A percentile compares a stretch with the other conserved stretches of the same genome.
These are phyloP conservation scores for Murina feae DNA, from an alignment of 2,113 vertebrate genomes.

Conservation along the genomic window DNA sequence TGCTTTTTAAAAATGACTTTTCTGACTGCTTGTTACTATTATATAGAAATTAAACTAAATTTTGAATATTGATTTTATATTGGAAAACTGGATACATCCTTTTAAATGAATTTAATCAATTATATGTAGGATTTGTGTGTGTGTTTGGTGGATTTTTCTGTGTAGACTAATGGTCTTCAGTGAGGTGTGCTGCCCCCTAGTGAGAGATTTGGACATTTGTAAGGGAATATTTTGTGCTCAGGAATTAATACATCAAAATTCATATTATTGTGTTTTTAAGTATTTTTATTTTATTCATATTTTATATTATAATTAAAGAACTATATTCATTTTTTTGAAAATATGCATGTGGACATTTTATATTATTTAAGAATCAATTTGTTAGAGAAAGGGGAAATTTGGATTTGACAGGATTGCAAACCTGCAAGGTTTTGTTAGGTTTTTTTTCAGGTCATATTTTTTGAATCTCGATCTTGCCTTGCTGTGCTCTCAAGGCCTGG, in stretches of 20 bases:
- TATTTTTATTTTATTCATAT: neutral
- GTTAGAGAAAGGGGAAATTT: neutral
- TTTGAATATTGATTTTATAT: neutral
- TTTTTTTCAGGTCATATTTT: slow-evolving; percentile 18
- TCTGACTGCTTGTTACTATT: neutral
- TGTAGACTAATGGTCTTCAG: neutral
- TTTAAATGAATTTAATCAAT: neutral
- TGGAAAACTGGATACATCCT: neutral
- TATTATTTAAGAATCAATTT: neutral
- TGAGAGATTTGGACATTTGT: neutral
- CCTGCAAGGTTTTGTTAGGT: neutral
- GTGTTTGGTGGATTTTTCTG: neutral
- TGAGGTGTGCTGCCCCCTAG: neutral
- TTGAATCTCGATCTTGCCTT: neutral
- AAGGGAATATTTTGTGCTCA: neutral
- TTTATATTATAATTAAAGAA: neutral
- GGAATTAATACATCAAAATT: neutral
- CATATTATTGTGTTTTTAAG: neutral
- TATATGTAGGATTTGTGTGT: neutral
- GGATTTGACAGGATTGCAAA: neutral
- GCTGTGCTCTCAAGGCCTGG: neutral
- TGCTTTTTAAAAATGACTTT: neutral
- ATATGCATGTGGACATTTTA: neutral
- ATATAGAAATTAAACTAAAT: neutral
- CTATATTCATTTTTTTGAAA: neutral